Base-by-base conservation (phyloP, 2,113 vertebrate species). In the Carassius carassius region DNA sequence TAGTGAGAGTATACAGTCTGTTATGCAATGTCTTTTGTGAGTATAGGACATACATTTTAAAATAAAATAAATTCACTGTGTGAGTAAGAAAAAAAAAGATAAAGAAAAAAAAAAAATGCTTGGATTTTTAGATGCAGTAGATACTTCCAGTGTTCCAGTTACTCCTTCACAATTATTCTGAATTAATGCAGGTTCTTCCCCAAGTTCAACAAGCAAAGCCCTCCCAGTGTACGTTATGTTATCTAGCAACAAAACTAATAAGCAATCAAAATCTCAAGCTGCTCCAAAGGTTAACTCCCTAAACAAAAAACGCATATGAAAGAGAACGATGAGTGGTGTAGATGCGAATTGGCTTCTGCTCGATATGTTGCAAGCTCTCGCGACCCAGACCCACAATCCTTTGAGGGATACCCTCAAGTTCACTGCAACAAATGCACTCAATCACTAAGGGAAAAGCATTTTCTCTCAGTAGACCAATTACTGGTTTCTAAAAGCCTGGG, bases 381-480 rank as follows among this genome's bases (percentile, higher is more conserved):
- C 92, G 94, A 95, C 92, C 92, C 89, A 90, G 89, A 92, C 92
- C 89, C 90, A 89, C 89, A 91, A 93, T 94, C 94, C 94, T 94
- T 92, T 92, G 90, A 92, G 91, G 91, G 91, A 93, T 92, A 93
- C 92, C 95, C 93, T 92, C 90, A 91, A 94, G 95, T 95, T 94
- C 94, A 94, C 67, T 88, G 91, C 94, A 95, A 94, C 94, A 95
- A 94, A 95, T 94, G 93, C 91, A 90, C 90, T 93, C 90, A 91
- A 92, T 93, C 94, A 94, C 92, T 91, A 89, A 88, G 92, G 93
- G 93, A 94, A 90, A 92, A 91, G 89, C 90, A 62, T 77, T 89
- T 90, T 90, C 91, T 94, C 95, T 95, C 94, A 91, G 92, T 93
- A 94, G 95, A 93, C 95, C 95, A 95, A 95, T 95, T 95, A 95